phyloP scores from a whole-genome alignment of 2,797 vertebrate genomes.

The Sebastes baramenuke region DNA sequence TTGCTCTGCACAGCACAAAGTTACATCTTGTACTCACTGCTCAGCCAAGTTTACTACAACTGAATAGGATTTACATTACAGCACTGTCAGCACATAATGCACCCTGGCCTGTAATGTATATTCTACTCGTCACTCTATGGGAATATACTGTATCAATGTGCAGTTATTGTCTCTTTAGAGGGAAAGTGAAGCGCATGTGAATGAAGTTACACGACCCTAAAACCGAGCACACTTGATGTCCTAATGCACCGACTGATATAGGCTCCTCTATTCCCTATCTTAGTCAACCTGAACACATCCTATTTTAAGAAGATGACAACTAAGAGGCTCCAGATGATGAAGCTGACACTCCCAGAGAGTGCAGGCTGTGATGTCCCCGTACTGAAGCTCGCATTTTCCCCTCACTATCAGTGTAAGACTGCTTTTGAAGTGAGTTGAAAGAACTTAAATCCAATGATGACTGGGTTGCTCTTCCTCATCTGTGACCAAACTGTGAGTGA shows the following conservation, averaged over 20 bases:
- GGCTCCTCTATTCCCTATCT: constrained; percentile 35
- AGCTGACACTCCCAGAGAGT: constrained; percentile 56
- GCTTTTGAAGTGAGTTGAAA: constrained; percentile 71
- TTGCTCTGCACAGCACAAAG: neutral
- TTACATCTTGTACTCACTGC: neutral
- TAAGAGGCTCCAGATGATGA: constrained; percentile 61
- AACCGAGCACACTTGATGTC: constrained; percentile 29
- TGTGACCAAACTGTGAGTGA: constrained; percentile 34
- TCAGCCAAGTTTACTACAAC: neutral
- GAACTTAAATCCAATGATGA: constrained; percentile 54
- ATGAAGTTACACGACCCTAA: constrained; percentile 10
- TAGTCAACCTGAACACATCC: constrained; percentile 50
- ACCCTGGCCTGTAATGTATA: neutral
- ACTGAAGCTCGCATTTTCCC: constrained; percentile 48
- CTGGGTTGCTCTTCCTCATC: constrained; percentile 39
- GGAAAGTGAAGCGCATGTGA: constrained; percentile 11
- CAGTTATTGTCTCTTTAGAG: neutral
- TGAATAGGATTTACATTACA: neutral
- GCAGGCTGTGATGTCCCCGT: constrained; percentile 52
- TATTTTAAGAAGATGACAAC: constrained; percentile 66
- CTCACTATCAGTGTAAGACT: constrained; percentile 41
- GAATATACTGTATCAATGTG: neutral
- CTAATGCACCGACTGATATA: constrained; percentile 30
- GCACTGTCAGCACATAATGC: neutral
- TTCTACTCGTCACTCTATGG: neutral